Percentiles rank a stretch among this genome's conserved stretches.
Conservation (phyloP, 2,797 vertebrate genomes). For the Etheostoma nigrum region DNA sequence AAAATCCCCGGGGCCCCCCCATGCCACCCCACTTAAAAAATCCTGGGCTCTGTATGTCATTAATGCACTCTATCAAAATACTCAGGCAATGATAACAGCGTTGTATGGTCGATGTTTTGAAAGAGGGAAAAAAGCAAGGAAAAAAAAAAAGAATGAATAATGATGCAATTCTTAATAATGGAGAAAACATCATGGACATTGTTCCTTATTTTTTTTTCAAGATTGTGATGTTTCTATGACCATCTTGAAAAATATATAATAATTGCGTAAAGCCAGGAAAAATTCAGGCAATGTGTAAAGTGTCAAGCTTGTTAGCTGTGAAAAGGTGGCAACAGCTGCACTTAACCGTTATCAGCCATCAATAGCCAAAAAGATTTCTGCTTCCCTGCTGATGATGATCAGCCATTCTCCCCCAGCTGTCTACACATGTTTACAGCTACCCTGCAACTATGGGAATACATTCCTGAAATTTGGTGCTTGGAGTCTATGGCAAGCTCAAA, state of each 20-base stretch:
- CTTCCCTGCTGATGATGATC: constrained; percentile 51
- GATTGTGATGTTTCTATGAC: too few relatives aligned
- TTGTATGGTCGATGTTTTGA: background rate
- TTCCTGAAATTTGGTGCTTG: constrained; percentile 13
- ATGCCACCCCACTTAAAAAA: too few relatives aligned
- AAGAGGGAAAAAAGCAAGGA: background rate
- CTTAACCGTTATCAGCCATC: constrained; percentile 50
- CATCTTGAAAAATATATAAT: too few relatives aligned
- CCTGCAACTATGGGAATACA: constrained; percentile 10
- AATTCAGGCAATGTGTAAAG: too few relatives aligned
- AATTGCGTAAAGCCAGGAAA: too few relatives aligned
- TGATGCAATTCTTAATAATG: background rate
- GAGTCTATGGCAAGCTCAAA: constrained; percentile 13
- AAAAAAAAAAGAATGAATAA: background rate
- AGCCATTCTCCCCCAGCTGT: constrained; percentile 43
- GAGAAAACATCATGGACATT: too few relatives aligned
- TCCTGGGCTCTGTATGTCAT: too few relatives aligned
- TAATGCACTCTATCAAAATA: background rate
- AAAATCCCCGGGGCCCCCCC: too few relatives aligned
- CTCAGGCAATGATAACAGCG: background rate
- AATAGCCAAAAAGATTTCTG: constrained; percentile 45
- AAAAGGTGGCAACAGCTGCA: constrained; percentile 49
- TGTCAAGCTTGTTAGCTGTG: constrained; percentile 41
- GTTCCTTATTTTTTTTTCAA: too few relatives aligned
- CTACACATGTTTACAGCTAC: constrained; percentile 37